Base-by-base conservation (phyloP, 2,113 vertebrate species). In the Pangasianodon gigas region DNA sequence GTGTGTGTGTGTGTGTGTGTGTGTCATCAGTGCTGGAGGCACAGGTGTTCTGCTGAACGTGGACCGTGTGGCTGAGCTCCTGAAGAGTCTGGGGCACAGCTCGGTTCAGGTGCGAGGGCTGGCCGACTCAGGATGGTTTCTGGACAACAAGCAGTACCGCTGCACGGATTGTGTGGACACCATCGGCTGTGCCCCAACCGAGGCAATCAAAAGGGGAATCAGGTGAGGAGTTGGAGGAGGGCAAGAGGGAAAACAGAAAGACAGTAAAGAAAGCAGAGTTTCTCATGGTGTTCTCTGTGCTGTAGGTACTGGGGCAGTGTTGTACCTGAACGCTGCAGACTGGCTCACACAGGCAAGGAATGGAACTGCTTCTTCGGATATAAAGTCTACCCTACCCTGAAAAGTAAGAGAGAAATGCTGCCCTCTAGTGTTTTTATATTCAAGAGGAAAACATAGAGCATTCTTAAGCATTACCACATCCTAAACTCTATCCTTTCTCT, bases 331-430 rank as follows among this genome's bases (percentile, higher is more conserved):
- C 97, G 95, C 93, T 99, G 98, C 85, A 96, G 94, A 86, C 94
- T 97, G 91, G 96, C 97, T 91, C 97, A 98, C 91, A 96, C 97
- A 84, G 98, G 97, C 87, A 97, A 99, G 82, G 98, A 99, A 90
- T 99, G 98, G 98, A 99, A 99, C 93, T 99, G 98, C 92, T 99
- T 99, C 94, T 99, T 99, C 84, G 98, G 98, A 16, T 99, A 99
- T 91, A 97, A 98, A 95, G 96, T 99, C 86, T 99, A 98, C 92
- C 98, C 98, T 0, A 98, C 98, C 14, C 96, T 99, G 93, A 97
- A 97, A 95, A 98, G 98, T 99, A 95, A 96, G 97, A 41, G 56
- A 60, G 32, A 81, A 62, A 48, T 65, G 16, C 32, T 44, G 54
- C 32, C 60, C 19, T 86, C 79, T 48, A 84, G 24, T 69, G 88